A percentile compares a stretch with the other conserved stretches of the same genome.
phyloP scores from a whole-genome alignment of 35 echinoderm and acorn worm genomes.

The Eucidaris tribuloides region DNA sequence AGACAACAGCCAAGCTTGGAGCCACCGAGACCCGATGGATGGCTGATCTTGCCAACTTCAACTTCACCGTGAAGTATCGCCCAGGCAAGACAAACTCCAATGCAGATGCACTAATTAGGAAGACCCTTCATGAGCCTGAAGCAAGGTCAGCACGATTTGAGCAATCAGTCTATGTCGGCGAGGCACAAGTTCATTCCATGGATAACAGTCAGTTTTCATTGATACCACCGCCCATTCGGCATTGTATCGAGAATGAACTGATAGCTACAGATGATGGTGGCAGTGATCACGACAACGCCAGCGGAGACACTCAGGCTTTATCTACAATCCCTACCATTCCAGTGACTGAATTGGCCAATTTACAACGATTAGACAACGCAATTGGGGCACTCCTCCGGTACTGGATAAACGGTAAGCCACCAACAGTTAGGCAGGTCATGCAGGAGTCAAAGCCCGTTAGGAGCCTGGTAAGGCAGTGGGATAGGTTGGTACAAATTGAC shows the following conservation, averaged over 20 bases:
- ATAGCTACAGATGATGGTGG: neutral
- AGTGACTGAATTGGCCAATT: neutral
- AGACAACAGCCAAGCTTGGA: constrained; percentile 52
- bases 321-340: constrained; percentile 1
- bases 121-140: constrained; percentile 19
- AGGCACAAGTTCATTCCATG: neutral
- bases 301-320: neutral
- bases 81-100: constrained; percentile 48
- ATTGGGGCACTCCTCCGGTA: neutral
- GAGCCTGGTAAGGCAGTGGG: constrained; percentile 35
- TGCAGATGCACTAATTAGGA: constrained; percentile 70
- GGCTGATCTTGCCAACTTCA: constrained; percentile 65
- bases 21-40: constrained; percentile 67
- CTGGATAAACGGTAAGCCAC: neutral
- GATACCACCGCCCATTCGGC: neutral
- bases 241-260: neutral
- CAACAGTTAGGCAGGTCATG: neutral
- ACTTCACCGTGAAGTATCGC: constrained; percentile 58
- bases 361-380: neutral
- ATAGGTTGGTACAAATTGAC: neutral
- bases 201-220: neutral
- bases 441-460: constrained; percentile 15
- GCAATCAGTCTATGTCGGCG: neutral
- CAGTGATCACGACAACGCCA: no score
- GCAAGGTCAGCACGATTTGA: neutral